Conservation (phyloP, 2,797 vertebrate genomes). For the Dendrocincla fuliginosa region DNA sequence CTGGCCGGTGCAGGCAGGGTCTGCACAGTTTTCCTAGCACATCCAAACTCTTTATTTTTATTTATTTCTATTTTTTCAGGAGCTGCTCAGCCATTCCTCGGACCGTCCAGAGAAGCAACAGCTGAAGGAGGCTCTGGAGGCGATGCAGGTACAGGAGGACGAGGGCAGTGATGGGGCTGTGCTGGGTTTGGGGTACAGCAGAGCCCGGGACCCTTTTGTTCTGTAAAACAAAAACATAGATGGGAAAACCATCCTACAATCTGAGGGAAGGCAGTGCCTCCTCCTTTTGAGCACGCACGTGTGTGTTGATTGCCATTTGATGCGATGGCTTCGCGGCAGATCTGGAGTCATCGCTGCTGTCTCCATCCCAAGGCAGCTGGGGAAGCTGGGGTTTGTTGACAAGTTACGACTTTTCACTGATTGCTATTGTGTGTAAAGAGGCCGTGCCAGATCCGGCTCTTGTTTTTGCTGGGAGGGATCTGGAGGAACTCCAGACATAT, state of each 20-base stretch:
- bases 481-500: not conserved
- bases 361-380: not conserved
- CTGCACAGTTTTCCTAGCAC: not conserved
- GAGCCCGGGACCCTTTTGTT: not conserved
- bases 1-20: fast-evolving
- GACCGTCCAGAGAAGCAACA: constrained; percentile 91
- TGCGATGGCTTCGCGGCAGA: not conserved
- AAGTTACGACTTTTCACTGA: not conserved
- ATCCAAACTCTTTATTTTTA: fast-evolving
- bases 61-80: constrained; percentile 71
- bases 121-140: constrained; percentile 94
- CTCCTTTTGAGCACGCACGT: fast-evolving
- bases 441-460: not conserved
- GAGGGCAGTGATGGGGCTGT: fast-evolving
- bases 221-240: not conserved
- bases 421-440: not conserved
- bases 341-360: not conserved
- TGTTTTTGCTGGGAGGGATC: not conserved
- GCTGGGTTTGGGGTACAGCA: not conserved
- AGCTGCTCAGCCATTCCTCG: constrained; percentile 90
- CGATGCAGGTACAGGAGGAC: constrained; percentile 88
- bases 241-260: not conserved
- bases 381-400: not conserved
- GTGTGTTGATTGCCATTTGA: not conserved
- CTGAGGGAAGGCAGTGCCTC: fast-evolving